These are phyloP conservation scores for Sterrhoptilus dennistouni DNA, from an alignment of 2,113 vertebrate genomes.

Conservation along the genomic window DNA sequence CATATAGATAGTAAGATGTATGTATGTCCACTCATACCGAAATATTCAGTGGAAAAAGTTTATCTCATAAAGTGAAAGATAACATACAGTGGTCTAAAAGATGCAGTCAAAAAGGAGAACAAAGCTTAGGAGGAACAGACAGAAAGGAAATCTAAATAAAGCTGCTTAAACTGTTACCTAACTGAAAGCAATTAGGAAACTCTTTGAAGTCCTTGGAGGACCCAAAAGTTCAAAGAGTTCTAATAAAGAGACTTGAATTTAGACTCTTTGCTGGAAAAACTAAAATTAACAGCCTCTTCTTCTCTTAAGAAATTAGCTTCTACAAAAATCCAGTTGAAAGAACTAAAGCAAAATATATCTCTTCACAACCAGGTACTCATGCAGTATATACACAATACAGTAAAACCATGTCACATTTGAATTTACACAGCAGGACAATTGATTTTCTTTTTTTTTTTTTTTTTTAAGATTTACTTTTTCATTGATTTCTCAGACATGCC, in stretches of 20 bases:
- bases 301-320: not conserved
- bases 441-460: not conserved
- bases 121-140: not conserved
- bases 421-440: not conserved
- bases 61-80: not conserved
- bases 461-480: not conserved
- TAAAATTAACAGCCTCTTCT: not conserved
- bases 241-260: not conserved
- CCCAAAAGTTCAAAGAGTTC: not conserved
- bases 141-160: not conserved
- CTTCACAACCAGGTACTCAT: not conserved
- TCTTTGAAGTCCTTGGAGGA: not conserved
- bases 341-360: not conserved
- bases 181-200: not conserved
- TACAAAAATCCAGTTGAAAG: not conserved
- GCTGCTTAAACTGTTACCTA: not conserved
- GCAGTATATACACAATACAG: not conserved
- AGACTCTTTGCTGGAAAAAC: not conserved
- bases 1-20: fast-evolving
- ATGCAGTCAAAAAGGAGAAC: not conserved
- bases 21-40: not conserved
- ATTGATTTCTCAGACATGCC: conserved; percentile 4
- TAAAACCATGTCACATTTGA: not conserved
- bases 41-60: not conserved
- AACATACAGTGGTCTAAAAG: not conserved